Base-by-base conservation (phyloP, 2,113 vertebrate genomes). In the Rhabdornis inornatus region DNA sequence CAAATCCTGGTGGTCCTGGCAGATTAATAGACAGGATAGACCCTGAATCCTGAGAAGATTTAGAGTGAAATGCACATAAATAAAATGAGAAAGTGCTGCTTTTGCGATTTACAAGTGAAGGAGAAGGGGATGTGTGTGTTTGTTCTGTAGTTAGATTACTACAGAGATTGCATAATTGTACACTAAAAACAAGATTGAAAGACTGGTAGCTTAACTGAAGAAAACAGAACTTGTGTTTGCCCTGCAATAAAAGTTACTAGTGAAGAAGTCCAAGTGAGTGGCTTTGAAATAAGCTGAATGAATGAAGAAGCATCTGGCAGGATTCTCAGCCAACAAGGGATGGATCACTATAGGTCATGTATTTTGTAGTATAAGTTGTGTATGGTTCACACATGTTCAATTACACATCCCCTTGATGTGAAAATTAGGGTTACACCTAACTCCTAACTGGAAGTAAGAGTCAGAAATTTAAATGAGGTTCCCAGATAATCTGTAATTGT, bases 381-480 rank as follows among this genome's bases (percentile, higher is more conserved):
- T 57, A 37, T 33, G 3, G 30, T 56, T 53, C 5, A 0, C 7
- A 27, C 0, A 0, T 17, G 8, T 68, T 65, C 22, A n/a, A 6
- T 66, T 71, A 14, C 0, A 2, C 5, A 21, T 55, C 5, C 3
- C 18, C 65, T 45, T 80, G 30, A 33, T 72, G 22, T 60, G 45
- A 49, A 77, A 83, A 21, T 75, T 15, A 39, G 23, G 6, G 13
- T 49, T 31, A 9, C 12, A 28, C 8, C 13, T 70, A 64, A 16
- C 37, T 78, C 12, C 27, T 42, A 50, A 31, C 10, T 53, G 20
- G 6, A 28, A 69, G 22, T 31, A 78, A 61, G 13, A 57, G 24
- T 15, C 47, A 40, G 42, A 81, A 91, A 81, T 21, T 49, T 69
- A 56, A 50, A 20, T 18, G 6, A 7, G 10, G 1, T 74, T 87